phyloP scores from a whole-genome alignment of 2,888 invertebrate genomes.

The Eupithecia subumbrata region DNA sequence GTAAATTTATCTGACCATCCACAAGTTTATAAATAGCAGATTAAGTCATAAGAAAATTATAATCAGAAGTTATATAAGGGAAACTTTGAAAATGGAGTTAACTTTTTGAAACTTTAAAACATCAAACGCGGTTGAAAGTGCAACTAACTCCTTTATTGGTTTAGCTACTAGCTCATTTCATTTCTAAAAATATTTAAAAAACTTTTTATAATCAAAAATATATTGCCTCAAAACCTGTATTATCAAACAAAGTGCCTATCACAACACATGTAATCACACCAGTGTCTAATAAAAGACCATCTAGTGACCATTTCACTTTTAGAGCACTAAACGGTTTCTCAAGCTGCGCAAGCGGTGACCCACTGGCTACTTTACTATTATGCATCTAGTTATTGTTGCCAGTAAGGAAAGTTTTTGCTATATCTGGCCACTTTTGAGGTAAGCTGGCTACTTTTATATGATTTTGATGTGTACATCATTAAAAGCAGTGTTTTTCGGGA shows the following conservation, averaged over 20 bases:
- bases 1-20: not conserved
- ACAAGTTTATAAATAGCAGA: not conserved
- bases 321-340: constrained; percentile 28
- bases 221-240: constrained; percentile 9
- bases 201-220: not conserved
- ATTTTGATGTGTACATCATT: not conserved
- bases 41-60: not conserved
- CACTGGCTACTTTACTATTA: constrained; percentile 31
- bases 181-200: not conserved
- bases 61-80: not conserved
- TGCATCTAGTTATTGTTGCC: constrained; percentile 27
- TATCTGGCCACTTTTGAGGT: constrained; percentile 13
- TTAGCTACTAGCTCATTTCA: not conserved
- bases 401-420: constrained; percentile 7
- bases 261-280: constrained; percentile 20
- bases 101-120: not conserved
- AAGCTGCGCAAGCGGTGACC: too few relatives aligned
- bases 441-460: not conserved
- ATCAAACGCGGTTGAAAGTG: not conserved
- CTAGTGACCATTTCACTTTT: constrained; percentile 40
- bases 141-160: not conserved
- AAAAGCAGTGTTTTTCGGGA: too few relatives aligned
- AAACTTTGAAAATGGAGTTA: not conserved
- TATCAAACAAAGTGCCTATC: constrained; percentile 5
- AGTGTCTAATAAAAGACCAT: constrained; percentile 31